Base-by-base conservation (phyloP, 2,113 vertebrate species). In the Dinomys branickii region DNA sequence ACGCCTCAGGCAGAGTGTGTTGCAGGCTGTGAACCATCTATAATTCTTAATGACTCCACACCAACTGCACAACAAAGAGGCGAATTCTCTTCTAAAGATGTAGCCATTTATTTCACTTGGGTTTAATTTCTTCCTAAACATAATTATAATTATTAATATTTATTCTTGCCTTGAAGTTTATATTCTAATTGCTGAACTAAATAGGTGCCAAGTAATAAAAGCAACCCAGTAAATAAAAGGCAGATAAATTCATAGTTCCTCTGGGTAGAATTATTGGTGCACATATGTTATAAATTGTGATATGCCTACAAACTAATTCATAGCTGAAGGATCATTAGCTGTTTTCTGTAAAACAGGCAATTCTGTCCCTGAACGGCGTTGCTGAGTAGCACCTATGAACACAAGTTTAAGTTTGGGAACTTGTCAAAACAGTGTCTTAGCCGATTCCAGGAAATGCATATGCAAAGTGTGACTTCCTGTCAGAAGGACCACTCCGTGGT, bases 101-200 rank as follows among this genome's bases (percentile, higher is more conserved):
- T 20, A 90, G 41, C 58, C 96, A 81, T 97, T 95, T 95, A 54
- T 92, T 95, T 88, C 65, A 88, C 81, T 85, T 80, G 92, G 88
- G 85, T 94, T 97, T 90, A 73, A 59, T 96, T 85, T 94, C 47
- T 94, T 94, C 30, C 20, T 59, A 91, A 88, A 59, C 33, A 22
- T 88, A 85, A 92, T 67, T 94, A 91, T 33, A 65, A 93, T 95
- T 97, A 88, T 94, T 95, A 94, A 97, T 97, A 96, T 61, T 54
- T 83, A 86, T 63, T 75, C 85, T 90, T 85, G 69, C 81, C 80
- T 87, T 75, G 87, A 84, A 67, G 92, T 84, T 93, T 81, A 67
- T 69, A 81, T 89, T 83, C 93, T 90, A 97, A 96, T 58, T 94
- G 77, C n/a, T 13, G 73, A 94, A 91, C 58, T 88, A 92, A 85